phyloP scores from a whole-genome alignment of 2,113 vertebrate species.

The Toxotes jaculatrix region DNA sequence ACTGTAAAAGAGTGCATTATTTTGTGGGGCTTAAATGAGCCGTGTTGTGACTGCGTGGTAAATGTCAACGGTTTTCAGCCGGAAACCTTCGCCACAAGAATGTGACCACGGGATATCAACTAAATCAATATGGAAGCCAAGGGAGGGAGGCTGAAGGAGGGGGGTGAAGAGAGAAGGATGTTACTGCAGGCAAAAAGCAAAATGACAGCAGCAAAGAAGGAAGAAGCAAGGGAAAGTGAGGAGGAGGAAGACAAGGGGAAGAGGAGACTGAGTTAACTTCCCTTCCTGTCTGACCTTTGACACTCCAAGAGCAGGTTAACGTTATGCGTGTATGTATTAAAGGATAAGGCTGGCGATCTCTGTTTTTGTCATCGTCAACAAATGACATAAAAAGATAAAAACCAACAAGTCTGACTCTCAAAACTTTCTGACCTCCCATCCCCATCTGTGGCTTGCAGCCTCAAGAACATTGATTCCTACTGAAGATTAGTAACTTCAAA shows the following conservation, averaged over 20 bases:
- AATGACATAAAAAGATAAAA: too few relatives aligned
- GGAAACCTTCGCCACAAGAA: conserved; percentile 82
- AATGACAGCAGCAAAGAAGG: conserved; percentile 28
- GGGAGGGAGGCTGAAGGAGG: conserved; percentile 52
- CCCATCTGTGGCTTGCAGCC: not conserved
- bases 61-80: conserved; percentile 79
- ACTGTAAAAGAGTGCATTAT: conserved; percentile 19
- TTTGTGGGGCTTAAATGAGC: conserved; percentile 70
- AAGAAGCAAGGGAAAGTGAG: conserved; percentile 12
- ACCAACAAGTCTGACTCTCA: too few relatives aligned
- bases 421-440: not conserved
- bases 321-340: not conserved
- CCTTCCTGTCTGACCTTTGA: conserved; percentile 43
- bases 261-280: conserved; percentile 6
- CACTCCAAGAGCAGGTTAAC: conserved; percentile 29
- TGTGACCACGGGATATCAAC: conserved; percentile 75
- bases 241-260: not conserved
- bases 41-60: conserved; percentile 66
- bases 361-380: not conserved
- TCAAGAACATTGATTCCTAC: not conserved
- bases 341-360: not conserved
- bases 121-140: conserved; percentile 77
- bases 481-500: not conserved
- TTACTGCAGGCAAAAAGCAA: conserved; percentile 40
- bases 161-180: conserved; percentile 6